Evolutionary conservation across 2,888 invertebrate species (phyloP), one percentile per base, ranked within the genome.

Genomic region (Syrphus vitripennis): DNA sequence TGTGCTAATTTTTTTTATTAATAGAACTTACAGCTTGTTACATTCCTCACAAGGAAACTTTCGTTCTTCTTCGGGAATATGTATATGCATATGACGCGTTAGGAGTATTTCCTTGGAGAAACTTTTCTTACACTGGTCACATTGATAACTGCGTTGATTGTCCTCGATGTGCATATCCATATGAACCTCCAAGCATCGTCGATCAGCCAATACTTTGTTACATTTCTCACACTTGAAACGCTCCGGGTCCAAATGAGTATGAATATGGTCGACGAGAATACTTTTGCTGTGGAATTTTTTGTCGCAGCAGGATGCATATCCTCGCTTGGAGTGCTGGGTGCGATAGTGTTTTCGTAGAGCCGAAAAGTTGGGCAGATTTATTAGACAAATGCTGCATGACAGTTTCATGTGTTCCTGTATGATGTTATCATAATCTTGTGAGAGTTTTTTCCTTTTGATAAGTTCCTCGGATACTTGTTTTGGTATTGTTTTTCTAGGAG

Each of bases 191-290:
- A 91, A 83, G 26, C 90, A 90, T 3, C 90, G 89, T 0, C 91
- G 88, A 7, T 89, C 89, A 4, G 89, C 89, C 87, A 91, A 88
- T 0, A 90, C 90, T 29, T 91, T 90, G 2, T 83, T 79, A 61
- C 91, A 91, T 14, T 89, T 88, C 10, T 88, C 83, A 21, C 91
- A 91, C 76, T 91, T 91, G 26, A 92, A 92, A 10, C 90, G 89
- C 3, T 91, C 90, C 0, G 92, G 92, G 72, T 92, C 89, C 61
- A 90, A 87, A 84, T 92, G 92, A 0, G 89, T 89, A 1, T 89
- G 88, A 48, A 92, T 87, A 70, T 92, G 92, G 57, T 92, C 92
- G 0, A 91, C 90, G 3, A 92, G 89, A 1, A 90, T 79, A 0
- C 90, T 89, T 0, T 91, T 89, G 55, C 90, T 90, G n/a, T 88